A percentile compares a stretch with the other conserved stretches of the same genome.
Conservation (phyloP, 2,888 invertebrate genomes). For the Pherbina coryleti region DNA sequence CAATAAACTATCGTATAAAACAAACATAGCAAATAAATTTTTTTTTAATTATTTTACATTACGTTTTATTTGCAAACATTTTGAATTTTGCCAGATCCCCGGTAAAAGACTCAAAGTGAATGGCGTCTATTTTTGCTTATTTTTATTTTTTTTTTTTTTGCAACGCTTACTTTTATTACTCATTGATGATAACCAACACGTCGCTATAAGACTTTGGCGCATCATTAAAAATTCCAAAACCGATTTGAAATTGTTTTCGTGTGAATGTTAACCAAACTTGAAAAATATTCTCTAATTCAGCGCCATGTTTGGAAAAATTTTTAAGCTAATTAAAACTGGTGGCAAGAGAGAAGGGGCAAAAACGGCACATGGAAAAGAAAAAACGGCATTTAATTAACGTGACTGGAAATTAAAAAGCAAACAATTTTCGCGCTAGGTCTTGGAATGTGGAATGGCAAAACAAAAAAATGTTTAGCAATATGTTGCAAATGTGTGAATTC, state of each 20-base stretch:
- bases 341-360: neutral
- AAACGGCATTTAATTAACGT: constrained; percentile 23
- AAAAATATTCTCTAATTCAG: neutral
- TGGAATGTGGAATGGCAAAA: constrained; percentile 5
- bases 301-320: neutral
- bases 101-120: neutral
- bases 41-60: neutral
- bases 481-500: constrained; percentile 8
- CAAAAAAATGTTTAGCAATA: neutral
- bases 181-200: neutral
- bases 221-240: constrained; percentile 22
- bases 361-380: neutral
- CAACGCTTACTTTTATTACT: neutral
- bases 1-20: constrained; percentile 31
- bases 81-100: neutral
- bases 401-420: constrained; percentile 23
- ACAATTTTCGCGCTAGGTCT: neutral
- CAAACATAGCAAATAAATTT: neutral
- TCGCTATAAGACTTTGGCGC: neutral
- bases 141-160: neutral
- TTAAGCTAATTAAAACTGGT: neutral
- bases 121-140: neutral
- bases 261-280: neutral
- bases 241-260: neutral
- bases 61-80: neutral